A percentile compares a stretch with the other conserved stretches of the same genome.
Evolutionary conservation across 1,140 invertebrate species (phyloP).

Genomic region (Mylabris phalerata): DNA sequence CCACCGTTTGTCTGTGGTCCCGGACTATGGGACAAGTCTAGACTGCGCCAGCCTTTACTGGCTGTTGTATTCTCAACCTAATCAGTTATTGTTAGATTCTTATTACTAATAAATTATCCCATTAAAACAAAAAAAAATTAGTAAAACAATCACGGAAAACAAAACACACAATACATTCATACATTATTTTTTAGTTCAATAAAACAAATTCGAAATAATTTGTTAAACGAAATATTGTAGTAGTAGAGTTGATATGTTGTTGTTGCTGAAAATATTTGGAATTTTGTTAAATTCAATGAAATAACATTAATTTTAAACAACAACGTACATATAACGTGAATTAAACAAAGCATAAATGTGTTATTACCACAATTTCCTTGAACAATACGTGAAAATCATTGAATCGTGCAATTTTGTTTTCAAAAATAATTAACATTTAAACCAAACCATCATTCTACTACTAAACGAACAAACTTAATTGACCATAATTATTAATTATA

Average conservation of each 20-base stretch:
- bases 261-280: too few species aligned
- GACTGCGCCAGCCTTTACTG: constrained; percentile 52
- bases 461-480: constrained; percentile 6
- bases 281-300: too few species aligned
- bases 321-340: constrained; percentile 10
- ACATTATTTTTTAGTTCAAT: not conserved
- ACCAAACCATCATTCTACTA: constrained; percentile 2
- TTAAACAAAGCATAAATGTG: constrained; percentile 3
- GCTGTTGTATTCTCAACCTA: constrained; percentile 34
- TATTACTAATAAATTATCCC: too few species aligned
- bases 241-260: too few species aligned
- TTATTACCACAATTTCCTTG: constrained; percentile 5
- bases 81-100: constrained; percentile 20
- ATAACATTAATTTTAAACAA: not conserved
- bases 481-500: too few species aligned
- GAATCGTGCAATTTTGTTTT: constrained; percentile 7
- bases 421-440: not conserved
- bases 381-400: constrained; percentile 7
- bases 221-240: too few species aligned
- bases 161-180: not conserved
- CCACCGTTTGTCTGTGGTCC: constrained; percentile 41
- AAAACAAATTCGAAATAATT: not conserved
- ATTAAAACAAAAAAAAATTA: not conserved
- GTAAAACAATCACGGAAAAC: not conserved
- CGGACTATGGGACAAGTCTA: constrained; percentile 50